A percentile compares a stretch with the other conserved stretches of the same genome.
Conservation (phyloP, 2,113 vertebrate species). For the Apistogramma diplotaenia region DNA sequence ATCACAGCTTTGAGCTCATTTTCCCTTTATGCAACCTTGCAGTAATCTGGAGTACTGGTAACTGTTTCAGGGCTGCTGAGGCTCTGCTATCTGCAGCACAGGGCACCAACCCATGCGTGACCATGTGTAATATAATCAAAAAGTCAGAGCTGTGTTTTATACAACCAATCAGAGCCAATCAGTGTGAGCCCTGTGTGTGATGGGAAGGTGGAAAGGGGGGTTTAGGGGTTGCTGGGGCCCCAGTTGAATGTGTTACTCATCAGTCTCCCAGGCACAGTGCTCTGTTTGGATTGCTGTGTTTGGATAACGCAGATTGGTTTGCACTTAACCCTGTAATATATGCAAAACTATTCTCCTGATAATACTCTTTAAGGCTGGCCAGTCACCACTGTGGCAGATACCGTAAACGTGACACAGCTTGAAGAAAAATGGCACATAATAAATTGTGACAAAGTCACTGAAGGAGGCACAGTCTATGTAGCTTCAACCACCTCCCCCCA, state of each 20-base stretch:
- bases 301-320: slow-evolving; percentile 83
- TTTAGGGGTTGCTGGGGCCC: slow-evolving; percentile 35
- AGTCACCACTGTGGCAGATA: slow-evolving; percentile 74
- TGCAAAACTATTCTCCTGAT: slow-evolving; percentile 80
- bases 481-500: not conserved
- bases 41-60: slow-evolving; percentile 37
- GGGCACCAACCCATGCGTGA: slow-evolving; percentile 62
- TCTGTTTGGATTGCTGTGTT: slow-evolving; percentile 81
- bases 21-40: slow-evolving; percentile 34
- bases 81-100: slow-evolving; percentile 57
- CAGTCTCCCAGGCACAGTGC: slow-evolving; percentile 69
- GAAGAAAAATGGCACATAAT: slow-evolving; percentile 72
- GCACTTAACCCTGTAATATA: slow-evolving; percentile 84
- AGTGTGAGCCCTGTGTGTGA: slow-evolving; percentile 54
- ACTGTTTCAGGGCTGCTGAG: slow-evolving; percentile 14
- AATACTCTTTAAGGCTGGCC: slow-evolving; percentile 69
- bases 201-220: slow-evolving; percentile 26
- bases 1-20: slow-evolving; percentile 13
- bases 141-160: slow-evolving; percentile 76
- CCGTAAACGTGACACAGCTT: slow-evolving; percentile 61
- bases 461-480: slow-evolving; percentile 24
- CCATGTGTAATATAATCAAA: slow-evolving; percentile 78
- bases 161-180: slow-evolving; percentile 81
- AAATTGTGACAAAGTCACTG: slow-evolving; percentile 68
- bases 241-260: slow-evolving; percentile 75